Percentiles rank a stretch among this genome's conserved stretches.
These are phyloP conservation scores for Corydoras sp. DNA, from an alignment of 2,113 vertebrate species.

Conservation along the genomic window DNA sequence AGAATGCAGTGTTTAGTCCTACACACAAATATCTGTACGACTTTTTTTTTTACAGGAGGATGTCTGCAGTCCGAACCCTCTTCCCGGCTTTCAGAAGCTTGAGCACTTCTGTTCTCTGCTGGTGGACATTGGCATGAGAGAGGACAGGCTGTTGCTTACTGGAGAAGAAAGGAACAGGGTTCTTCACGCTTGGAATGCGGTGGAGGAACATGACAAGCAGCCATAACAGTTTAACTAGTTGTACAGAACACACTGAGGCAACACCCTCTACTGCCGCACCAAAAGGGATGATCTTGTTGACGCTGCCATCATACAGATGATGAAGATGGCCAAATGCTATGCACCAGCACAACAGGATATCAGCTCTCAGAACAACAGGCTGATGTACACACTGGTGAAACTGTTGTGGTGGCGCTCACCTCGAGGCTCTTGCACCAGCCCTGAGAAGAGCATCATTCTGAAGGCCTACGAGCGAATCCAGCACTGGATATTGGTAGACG, in stretches of 20 bases:
- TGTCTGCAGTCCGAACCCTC: constrained; percentile 23
- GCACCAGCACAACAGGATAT: too few species aligned
- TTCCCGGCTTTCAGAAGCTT: constrained; percentile 18
- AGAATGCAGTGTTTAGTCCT: background rate
- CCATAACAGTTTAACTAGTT: constrained; percentile 20
- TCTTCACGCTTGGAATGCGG: constrained; percentile 11
- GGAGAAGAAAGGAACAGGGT: constrained; percentile 26
- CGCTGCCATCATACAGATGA: too few species aligned
- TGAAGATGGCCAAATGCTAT: too few species aligned
- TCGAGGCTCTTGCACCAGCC: too few species aligned
- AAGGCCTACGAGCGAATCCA: background rate
- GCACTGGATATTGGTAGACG: background rate
- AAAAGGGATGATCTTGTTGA: too few species aligned
- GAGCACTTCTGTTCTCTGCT: constrained; percentile 26
- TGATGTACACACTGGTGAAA: too few species aligned
- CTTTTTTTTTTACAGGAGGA: constrained; percentile 27
- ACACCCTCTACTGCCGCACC: too few species aligned
- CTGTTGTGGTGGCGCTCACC: too few species aligned
- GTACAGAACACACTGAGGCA: constrained; percentile 36
- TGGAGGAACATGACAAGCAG: constrained; percentile 29
- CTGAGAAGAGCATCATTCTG: background rate
- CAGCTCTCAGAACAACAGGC: too few species aligned
- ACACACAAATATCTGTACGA: constrained; percentile 6
- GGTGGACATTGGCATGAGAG: constrained; percentile 21
- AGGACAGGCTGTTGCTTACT: constrained; percentile 6